Evolutionary conservation across 2,888 invertebrate genomes (phyloP).

Genomic region (Tenodera sinensis): DNA sequence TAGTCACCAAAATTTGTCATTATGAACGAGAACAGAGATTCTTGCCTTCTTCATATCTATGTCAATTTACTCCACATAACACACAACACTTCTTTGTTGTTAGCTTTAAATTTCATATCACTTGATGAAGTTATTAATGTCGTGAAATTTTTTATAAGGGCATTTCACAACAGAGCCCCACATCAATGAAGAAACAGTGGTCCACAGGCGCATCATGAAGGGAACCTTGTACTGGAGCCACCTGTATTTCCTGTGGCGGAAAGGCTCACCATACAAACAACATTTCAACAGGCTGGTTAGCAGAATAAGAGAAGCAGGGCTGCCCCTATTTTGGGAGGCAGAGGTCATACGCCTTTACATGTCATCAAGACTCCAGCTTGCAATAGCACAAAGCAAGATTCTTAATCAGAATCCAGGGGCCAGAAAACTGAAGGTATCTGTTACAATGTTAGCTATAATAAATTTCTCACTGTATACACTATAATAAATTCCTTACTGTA

Average conservation of each 20-base stretch:
- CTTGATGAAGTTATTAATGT: too few species aligned
- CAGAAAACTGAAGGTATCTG: neutral
- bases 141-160: neutral
- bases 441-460: neutral
- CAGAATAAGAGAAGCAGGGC: neutral
- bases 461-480: neutral
- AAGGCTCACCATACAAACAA: conserved; percentile 22
- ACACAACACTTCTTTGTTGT: too few species aligned
- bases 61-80: too few species aligned
- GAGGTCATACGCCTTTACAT: conserved; percentile 6
- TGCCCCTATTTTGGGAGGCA: conserved; percentile 13
- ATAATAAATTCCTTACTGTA: neutral
- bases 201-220: conserved; percentile 3
- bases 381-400: neutral
- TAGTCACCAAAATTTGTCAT: too few species aligned
- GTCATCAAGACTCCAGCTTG: conserved; percentile 8
- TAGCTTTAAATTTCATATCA: too few species aligned
- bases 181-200: neutral
- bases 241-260: neutral
- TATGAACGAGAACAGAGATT: too few species aligned
- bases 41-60: too few species aligned
- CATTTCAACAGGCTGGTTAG: conserved; percentile 24
- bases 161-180: conserved; percentile 11
- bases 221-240: conserved; percentile 13
- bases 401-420: neutral